Conservation (phyloP, 2,888 invertebrate genomes). For the Anodontia alba region DNA sequence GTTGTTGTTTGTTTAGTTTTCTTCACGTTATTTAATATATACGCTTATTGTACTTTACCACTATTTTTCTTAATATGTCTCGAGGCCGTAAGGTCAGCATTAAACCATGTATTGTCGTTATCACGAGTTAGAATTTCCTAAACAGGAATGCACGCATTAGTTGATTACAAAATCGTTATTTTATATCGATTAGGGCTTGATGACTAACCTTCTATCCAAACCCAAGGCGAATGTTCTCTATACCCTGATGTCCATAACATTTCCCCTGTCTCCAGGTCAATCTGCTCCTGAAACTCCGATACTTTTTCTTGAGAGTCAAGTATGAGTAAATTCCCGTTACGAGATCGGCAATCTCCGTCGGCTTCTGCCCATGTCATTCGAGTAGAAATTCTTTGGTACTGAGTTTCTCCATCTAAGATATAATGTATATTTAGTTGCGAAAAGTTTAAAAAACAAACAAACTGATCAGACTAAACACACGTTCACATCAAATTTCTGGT, state of each 20-base stretch:
- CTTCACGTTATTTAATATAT: too few relatives aligned
- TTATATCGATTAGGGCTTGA: too few relatives aligned
- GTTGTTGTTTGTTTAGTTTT: too few relatives aligned
- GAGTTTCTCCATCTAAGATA: not conserved
- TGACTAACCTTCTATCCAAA: constrained; percentile 59
- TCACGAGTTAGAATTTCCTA: too few relatives aligned
- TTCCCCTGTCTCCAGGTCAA: constrained; percentile 28
- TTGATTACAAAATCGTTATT: too few relatives aligned
- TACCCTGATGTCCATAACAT: constrained; percentile 57
- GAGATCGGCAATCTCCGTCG: constrained; percentile 45
- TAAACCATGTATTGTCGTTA: too few relatives aligned
- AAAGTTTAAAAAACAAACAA: not conserved
- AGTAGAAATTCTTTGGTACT: not conserved
- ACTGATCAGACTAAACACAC: not conserved
- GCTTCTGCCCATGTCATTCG: constrained; percentile 45
- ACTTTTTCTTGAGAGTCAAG: constrained; percentile 48
- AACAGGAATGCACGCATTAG: too few relatives aligned
- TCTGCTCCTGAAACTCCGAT: constrained; percentile 30
- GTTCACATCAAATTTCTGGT: not conserved
- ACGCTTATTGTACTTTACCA: too few relatives aligned
- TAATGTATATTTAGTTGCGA: not conserved
- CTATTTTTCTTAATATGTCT: too few relatives aligned
- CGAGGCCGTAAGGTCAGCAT: too few relatives aligned
- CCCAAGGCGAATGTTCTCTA: constrained; percentile 59
- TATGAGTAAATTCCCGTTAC: constrained; percentile 47